Evolutionary conservation across 2,888 invertebrate genomes (phyloP).

Genomic region (Drosophila austrosaltans): DNA sequence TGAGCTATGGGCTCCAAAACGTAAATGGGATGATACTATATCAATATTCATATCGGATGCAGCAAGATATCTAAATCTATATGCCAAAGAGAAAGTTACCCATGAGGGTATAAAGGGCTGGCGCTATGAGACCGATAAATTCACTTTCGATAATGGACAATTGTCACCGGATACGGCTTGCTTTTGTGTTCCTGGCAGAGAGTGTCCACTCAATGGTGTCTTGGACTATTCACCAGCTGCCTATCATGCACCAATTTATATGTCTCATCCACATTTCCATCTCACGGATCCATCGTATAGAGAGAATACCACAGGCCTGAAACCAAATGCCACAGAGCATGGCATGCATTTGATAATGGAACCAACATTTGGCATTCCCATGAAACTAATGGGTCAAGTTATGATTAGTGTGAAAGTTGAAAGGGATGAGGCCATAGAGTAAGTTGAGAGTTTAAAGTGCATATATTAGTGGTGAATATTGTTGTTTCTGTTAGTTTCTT

Average conservation of each 20-base stretch:
- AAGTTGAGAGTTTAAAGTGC: conserved; percentile 74
- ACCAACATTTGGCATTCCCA: conserved; percentile 90
- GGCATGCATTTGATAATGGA: conserved; percentile 88
- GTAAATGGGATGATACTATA: conserved; percentile 1
- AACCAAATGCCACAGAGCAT: conserved; percentile 86
- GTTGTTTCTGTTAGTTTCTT: conserved; percentile 45
- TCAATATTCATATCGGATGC: conserved; percentile 90
- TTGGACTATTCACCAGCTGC: conserved; percentile 89
- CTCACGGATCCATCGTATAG: conserved; percentile 88
- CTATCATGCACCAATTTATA: conserved; percentile 90
- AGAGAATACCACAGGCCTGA: conserved; percentile 87
- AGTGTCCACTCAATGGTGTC: conserved; percentile 86
- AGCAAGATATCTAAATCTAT: conserved; percentile 87
- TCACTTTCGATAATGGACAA: conserved; percentile 89
- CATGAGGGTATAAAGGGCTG: conserved; percentile 70
- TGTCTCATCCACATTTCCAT: conserved; percentile 92
- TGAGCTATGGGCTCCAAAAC: conserved; percentile 87
- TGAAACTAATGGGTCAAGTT: conserved; percentile 88
- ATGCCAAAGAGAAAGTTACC: conserved; percentile 57
- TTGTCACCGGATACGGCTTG: conserved; percentile 86
- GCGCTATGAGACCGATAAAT: conserved; percentile 85
- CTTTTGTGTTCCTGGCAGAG: conserved; percentile 85
- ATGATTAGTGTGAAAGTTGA: conserved; percentile 88
- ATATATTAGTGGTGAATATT: background rate
- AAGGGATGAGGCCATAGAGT: conserved; percentile 85